Base-by-base conservation (phyloP, 2,888 invertebrate species). In the Choreutis nemorana region DNA sequence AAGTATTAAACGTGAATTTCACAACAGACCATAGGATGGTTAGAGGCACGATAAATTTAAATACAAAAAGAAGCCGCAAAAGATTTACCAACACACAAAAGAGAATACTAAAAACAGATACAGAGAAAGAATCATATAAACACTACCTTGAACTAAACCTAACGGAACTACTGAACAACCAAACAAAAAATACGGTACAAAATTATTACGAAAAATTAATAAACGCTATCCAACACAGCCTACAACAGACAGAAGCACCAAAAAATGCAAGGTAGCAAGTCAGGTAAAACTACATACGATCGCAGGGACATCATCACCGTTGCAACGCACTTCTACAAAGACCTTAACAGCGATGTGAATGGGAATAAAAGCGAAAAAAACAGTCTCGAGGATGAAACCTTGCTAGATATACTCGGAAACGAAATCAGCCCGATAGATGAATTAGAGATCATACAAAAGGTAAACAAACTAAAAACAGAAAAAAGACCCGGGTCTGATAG, bases 1-100 rank as follows among this genome's bases (percentile, higher is more conserved):
- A 16, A 22, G 15, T 22, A 12, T 3, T 23, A n/a, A 31, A 26
- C 11, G n/a, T 31, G n/a, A 31, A 26, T 16, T 26, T 15, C 26
- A 6, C 9, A 11, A 21, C 31, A 21, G 26, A 31, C 11, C 31
- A 31, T 12, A 18, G 26, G 10, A 7, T 11, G 7, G n/a, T 31
- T 14, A 26, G 31, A 13, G 20, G 8, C n/a, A 28, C 20, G 7
- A 21, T 21, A 8, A 12, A 13, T n/a, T 12, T 4, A 4, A 24
- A 8, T 12, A 7, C 8, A 10, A 24, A 11, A 4, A 24, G 14
- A 23, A 18, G 18, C 18, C 5, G 18, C 5, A 18, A 5, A 5
- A 18, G 18, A 18, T 18, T 6, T 18, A 18, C 5, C 5, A 18
- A 8, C 8, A 18, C 5, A 6, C 18, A 6, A 8, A 18, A 18